Evolutionary conservation across 2,113 vertebrate genomes (phyloP), one percentile per base, ranked within the genome.

Genomic region (Sturnus vulgaris): DNA sequence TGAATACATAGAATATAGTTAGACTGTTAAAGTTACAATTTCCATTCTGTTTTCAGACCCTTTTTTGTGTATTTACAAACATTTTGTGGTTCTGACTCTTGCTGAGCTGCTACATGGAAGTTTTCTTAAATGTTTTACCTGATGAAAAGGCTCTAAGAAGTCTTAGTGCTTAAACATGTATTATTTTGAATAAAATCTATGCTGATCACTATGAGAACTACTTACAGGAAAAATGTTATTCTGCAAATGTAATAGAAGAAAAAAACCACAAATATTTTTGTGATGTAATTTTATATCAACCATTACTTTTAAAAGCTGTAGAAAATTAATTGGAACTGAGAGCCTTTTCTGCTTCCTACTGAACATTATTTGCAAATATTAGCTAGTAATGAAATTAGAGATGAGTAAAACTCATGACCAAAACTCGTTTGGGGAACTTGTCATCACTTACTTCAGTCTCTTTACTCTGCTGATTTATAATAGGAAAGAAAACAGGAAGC

Each of bases 401-500:
- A 63, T 50, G 33, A 93, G 72, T 61, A 86, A 77, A 94, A 80
- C 44, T 42, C 40, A 42, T 42, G 40, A 42, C 14, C 40, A 42
- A 42, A 80, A 76, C 23, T 85, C 0, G 0, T 72, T 86, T 80
- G 68, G 35, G 63, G 42, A 90, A 90, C 50, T 37, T 86, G 53
- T 82, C 70, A 35, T 66, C 60, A 49, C 50, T 82, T 83, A 77
- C 44, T 82, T 94, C 68, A 83, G 75, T 81, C 49, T 92, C 85
- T 92, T 89, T 93, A 88, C 75, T 88, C 75, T 81, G 31, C 47
- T 89, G 64, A 75, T 71, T 88, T 82, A 73, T 72, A 82, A 57
- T 42, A 79, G 59, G 50, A 94, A 90, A 80, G 59, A 90, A 96
- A 96, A 82, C 68, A 71, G 68, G 75, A 80, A 82, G 55, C 42